Base-by-base conservation (phyloP, 2,113 vertebrate genomes). In the Anhinga rufa region DNA sequence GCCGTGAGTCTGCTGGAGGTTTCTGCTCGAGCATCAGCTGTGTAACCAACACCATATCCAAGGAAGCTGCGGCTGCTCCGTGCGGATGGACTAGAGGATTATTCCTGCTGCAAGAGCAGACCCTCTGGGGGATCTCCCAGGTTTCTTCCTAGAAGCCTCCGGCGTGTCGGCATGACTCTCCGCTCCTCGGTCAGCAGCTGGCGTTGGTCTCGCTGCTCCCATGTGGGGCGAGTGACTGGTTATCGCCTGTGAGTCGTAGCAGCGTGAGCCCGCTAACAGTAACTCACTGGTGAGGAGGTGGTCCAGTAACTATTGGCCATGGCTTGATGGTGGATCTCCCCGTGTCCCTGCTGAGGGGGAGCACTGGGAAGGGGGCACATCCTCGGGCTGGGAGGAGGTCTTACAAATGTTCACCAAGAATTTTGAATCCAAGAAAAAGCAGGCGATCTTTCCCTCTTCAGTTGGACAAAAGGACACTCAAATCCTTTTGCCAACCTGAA, bases 11-110 rank as follows among this genome's bases (percentile, higher is more conserved):
- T n/a, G 64, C 25, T 21, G 69, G 14, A 32, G 18, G 72, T 32
- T 74, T n/a, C 72, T 12, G 1, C 38, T 38, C 0, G 0, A 36
- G 25, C 52, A 46, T 3, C 58, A 5, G 1, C n/a, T 14, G 32
- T 17, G 51, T 29, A 14, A 28, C 42, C 69, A 22, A 1, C 10
- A 3, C 44, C 11, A 1, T 2, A 5, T 9, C 55, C 70, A 22
- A 34, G 40, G 36, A 57, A 74, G 32, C 65, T 21, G 29, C 2
- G 5, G 20, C 46, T 48, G 64, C 81, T 74, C 55, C 8, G 49
- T 8, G 51, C 2, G 1, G 36, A 9, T 29, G 12, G 49, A 9
- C 60, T 9, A 2, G 17, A 9, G 81, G 34, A 14, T 6, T 22
- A 9, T 2, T 7, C 36, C 65, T 12, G 10, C 64, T 49, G 55